phyloP scores from a whole-genome alignment of 2,113 vertebrate genomes.

The Sander lucioperca region DNA sequence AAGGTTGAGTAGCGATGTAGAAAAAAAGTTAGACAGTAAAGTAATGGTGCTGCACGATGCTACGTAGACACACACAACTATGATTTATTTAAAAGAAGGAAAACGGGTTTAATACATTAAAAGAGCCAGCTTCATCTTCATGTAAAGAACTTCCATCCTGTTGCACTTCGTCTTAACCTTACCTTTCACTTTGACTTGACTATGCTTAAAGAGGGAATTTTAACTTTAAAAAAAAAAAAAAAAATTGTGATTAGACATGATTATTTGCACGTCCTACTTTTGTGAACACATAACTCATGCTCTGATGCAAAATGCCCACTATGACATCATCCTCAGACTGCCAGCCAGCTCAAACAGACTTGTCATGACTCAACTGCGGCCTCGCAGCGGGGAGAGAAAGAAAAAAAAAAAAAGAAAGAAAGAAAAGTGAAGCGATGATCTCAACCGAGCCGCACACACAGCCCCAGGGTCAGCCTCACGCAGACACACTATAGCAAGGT shows the following conservation, averaged over 20 bases:
- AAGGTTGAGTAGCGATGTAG: background rate
- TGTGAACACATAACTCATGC: background rate
- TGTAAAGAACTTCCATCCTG: too few relatives aligned
- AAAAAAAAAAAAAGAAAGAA: too few relatives aligned
- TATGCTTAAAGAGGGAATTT: background rate
- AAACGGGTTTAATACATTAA: too few relatives aligned
- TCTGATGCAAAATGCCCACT: conserved; percentile 33
- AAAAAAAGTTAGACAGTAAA: background rate
- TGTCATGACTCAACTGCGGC: conserved; percentile 63
- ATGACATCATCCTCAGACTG: conserved; percentile 63
- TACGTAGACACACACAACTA: background rate
- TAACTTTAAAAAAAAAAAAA: background rate
- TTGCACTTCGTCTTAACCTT: background rate
- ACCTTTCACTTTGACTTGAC: background rate
- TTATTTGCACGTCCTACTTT: background rate
- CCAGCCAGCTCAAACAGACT: conserved; percentile 58
- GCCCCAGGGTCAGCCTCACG: conserved; percentile 36
- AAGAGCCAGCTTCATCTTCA: too few relatives aligned
- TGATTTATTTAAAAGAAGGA: too few relatives aligned
- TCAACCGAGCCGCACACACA: conserved; percentile 10
- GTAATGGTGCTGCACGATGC: background rate
- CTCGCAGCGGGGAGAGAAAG: background rate
- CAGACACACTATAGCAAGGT: conserved; percentile 7
- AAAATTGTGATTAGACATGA: background rate
- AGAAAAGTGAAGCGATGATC: conserved; percentile 11